phyloP scores from a whole-genome alignment of 2,888 invertebrate species.

The Ctena decussata region DNA sequence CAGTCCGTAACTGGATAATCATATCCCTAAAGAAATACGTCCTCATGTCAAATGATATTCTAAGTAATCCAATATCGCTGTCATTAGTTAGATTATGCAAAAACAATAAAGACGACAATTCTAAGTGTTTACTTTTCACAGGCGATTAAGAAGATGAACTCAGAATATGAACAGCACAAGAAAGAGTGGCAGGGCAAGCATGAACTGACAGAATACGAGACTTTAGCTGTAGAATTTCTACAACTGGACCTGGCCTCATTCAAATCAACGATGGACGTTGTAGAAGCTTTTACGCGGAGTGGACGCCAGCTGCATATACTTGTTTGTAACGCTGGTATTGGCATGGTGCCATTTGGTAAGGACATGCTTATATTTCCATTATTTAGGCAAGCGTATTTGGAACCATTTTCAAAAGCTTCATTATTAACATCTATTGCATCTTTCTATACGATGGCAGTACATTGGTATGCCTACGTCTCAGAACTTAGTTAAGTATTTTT shows the following conservation, averaged over 20 bases:
- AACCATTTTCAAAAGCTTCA: no score
- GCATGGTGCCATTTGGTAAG: constrained; percentile 40
- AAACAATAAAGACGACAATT: no score
- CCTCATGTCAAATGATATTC: no score
- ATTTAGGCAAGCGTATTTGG: no score
- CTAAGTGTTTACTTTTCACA: neutral
- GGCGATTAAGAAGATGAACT: constrained; percentile 25
- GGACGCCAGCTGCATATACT: constrained; percentile 54
- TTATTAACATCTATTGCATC: no score
- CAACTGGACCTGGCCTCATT: constrained; percentile 54
- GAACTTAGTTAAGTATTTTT: no score
- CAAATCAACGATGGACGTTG: constrained; percentile 49
- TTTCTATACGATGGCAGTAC: no score
- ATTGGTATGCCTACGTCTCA: no score
- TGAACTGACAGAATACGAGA: constrained; percentile 26
- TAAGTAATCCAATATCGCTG: no score
- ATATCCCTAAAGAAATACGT: no score
- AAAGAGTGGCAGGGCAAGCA: constrained; percentile 20
- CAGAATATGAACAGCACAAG: constrained; percentile 16
- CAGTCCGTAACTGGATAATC: no score
- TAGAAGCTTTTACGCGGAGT: constrained; percentile 43
- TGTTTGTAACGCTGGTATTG: constrained; percentile 60
- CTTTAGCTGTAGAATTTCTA: constrained; percentile 56
- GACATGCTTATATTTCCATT: neutral
- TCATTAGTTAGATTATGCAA: no score